phyloP scores from a whole-genome alignment of 2,888 invertebrate genomes.

The Synanthedon tipuliformis region DNA sequence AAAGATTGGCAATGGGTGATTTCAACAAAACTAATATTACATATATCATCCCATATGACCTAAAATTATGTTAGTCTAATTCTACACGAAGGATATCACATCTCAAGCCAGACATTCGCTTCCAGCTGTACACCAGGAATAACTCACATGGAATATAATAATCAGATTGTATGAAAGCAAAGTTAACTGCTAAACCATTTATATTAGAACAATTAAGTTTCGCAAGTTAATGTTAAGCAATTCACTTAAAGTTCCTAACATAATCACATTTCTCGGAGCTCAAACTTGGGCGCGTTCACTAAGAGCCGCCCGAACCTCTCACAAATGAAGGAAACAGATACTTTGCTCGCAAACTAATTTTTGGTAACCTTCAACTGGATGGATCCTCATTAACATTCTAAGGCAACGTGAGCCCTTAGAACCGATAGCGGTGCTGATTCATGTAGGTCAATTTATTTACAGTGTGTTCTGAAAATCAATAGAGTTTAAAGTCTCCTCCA shows the following conservation, averaged over 20 bases:
- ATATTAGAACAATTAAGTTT: slow-evolving; percentile 55
- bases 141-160: neutral
- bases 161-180: slow-evolving; percentile 37
- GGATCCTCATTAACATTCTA: slow-evolving; percentile 21
- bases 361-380: slow-evolving; percentile 19
- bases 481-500: neutral
- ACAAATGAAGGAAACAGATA: slow-evolving; percentile 26
- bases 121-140: neutral
- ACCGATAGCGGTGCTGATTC: neutral
- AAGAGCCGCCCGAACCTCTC: slow-evolving; percentile 16
- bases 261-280: slow-evolving; percentile 51
- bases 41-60: too few relatives aligned
- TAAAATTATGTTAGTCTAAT: too few relatives aligned
- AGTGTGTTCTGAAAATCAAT: neutral
- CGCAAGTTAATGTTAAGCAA: slow-evolving; percentile 52
- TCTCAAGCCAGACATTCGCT: too few relatives aligned
- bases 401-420: neutral
- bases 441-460: neutral
- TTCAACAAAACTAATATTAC: too few relatives aligned
- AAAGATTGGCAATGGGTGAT: too few relatives aligned
- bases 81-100: too few relatives aligned
- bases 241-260: slow-evolving; percentile 54
- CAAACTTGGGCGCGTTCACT: slow-evolving; percentile 32
- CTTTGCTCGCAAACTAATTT: slow-evolving; percentile 22
- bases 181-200: slow-evolving; percentile 46